Evolutionary conservation across 2,797 vertebrate species (phyloP), one percentile per base, ranked within the genome.

Genomic region (Oreochromis mossambicus): DNA sequence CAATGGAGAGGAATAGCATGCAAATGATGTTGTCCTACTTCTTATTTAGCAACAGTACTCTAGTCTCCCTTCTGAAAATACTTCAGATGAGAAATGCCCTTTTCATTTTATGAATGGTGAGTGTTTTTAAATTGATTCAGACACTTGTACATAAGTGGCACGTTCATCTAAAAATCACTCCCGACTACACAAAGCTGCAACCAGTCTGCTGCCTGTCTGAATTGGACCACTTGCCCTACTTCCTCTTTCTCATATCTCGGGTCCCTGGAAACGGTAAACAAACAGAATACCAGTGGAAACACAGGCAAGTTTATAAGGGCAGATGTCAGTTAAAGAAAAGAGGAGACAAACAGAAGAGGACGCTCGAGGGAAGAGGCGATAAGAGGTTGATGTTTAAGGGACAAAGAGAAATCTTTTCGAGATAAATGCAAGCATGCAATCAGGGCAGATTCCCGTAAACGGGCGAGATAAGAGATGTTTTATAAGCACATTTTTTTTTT

Each of bases 271-370:
- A 92, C 75, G 15, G 87, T 90, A 90, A 92, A 92, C 93, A 94
- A 93, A 93, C 89, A 92, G 91, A 91, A 92, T 81, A 91, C 79
- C 85, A 87, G 82, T 90, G 92, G 92, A 93, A 92, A 93, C 85
- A 90, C 66, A 8, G 84, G 51, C 41, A 50, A 81, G 83, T 93
- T 94, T 94, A 91, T 84, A 82, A 91, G 86, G 78, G 77, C 87
- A 91, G 55, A 91, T 88, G 84, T 88, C 87, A 82, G 15, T 80
- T 73, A 86, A 88, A 88, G 79, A 79, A 87, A 86, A 86, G 84
- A 87, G 48, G 52, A 92, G 70, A 88, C 26, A 78, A 88, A 83
- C 50, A 73, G 78, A 79, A 83, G 58, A 87, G 38, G 77, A 86
- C 19, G 56, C 61, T 82, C 51, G 13, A 83, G 86, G 83, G 87